Percentiles rank a stretch among this genome's conserved stretches.
Conservation (phyloP, 2,797 vertebrate species). For the Neoniphon sammara region DNA sequence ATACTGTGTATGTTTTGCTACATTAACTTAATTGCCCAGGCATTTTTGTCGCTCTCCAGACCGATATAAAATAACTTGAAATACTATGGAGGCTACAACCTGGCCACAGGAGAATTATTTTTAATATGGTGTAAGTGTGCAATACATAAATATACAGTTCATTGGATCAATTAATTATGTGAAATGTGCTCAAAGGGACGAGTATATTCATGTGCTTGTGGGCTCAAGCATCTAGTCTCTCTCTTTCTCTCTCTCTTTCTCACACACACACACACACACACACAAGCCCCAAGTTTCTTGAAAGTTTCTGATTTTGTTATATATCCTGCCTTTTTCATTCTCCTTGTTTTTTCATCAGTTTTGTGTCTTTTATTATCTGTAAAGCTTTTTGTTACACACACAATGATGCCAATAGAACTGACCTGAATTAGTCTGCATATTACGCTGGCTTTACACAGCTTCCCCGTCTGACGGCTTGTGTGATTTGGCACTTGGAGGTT, state of each 20-base stretch:
- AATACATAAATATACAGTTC: not conserved
- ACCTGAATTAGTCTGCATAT: constrained; percentile 22
- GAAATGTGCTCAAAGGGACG: not conserved
- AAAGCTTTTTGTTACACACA: constrained; percentile 28
- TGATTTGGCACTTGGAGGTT: constrained; percentile 41
- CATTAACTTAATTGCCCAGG: constrained; percentile 54
- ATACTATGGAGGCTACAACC: not conserved
- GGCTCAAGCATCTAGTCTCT: too few relatives aligned
- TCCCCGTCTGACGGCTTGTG: constrained; percentile 45
- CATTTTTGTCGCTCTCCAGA: constrained; percentile 27
- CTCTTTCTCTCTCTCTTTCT: too few relatives aligned
- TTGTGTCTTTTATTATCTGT: not conserved
- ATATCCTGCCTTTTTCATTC: constrained; percentile 3
- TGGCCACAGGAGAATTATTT: not conserved
- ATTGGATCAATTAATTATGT: not conserved
- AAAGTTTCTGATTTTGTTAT: constrained; percentile 12
- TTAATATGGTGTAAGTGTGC: not conserved
- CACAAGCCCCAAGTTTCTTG: not conserved
- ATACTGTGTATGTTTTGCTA: constrained; percentile 58
- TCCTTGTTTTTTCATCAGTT: not conserved
- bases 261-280: not conserved
- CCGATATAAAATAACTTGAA: constrained; percentile 11
- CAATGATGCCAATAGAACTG: constrained; percentile 14
- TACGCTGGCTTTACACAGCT: constrained; percentile 27
- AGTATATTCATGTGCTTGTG: too few relatives aligned